Evolutionary conservation across 64 coral and sea anemone genomes (phyloP).

Genomic region (Acropora tenuis): DNA sequence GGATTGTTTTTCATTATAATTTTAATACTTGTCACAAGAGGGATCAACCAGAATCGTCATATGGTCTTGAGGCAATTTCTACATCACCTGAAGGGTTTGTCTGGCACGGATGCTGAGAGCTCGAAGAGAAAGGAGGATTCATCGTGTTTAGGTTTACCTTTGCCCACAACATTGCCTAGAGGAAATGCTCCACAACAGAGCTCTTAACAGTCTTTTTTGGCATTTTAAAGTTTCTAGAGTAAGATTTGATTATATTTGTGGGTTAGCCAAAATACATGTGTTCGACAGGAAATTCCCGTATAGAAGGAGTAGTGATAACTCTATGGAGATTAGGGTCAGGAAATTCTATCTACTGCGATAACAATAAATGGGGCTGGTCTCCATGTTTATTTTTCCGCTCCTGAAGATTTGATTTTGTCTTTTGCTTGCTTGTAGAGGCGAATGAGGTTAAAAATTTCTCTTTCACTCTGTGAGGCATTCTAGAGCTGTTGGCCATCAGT

Average conservation of each 20-base stretch:
- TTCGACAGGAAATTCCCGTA: slow-evolving; percentile 40
- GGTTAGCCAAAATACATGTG: slow-evolving; percentile 21
- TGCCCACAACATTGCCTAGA: not conserved
- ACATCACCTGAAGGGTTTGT: not conserved
- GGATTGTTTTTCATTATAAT: not conserved
- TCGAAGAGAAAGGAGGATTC: not conserved
- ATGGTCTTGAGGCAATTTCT: not conserved
- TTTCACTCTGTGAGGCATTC: slow-evolving; percentile 2
- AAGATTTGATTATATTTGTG: too few relatives aligned
- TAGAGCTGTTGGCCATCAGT: not conserved
- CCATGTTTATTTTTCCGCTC: not conserved
- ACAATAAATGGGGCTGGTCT: not conserved
- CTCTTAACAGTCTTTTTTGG: not conserved
- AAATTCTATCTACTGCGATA: slow-evolving; percentile 6
- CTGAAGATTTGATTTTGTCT: not conserved
- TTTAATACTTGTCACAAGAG: not conserved
- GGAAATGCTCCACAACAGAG: not conserved
- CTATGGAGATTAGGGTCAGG: slow-evolving; percentile 34
- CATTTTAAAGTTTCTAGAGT: too few relatives aligned
- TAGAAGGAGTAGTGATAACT: slow-evolving; percentile 56
- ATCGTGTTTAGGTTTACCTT: not conserved
- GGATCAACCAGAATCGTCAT: not conserved
- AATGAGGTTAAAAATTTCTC: slow-evolving; percentile 3
- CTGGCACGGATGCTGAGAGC: not conserved
- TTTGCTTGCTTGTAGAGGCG: slow-evolving; percentile 1